Evolutionary conservation across 2,797 vertebrate genomes (phyloP), one percentile per base, ranked within the genome.

Genomic region (Peromyscus melanophrys): DNA sequence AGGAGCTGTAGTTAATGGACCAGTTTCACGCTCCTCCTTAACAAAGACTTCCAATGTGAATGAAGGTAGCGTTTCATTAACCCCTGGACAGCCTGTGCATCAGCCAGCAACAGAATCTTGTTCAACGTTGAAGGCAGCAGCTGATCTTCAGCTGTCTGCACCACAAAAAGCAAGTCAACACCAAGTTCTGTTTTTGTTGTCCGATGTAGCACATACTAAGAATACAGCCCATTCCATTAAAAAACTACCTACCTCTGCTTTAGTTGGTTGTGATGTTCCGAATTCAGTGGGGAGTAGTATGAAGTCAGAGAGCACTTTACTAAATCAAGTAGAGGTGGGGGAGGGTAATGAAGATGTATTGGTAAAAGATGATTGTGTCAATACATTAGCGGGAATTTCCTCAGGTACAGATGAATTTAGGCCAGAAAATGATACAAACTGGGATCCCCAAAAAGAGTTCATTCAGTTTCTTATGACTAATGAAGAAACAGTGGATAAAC

Each of bases 1-100:
- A 99, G 99, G 99, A 99, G 98, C 99, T 99, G 99, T 99, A 99
- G 99, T 99, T 99, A 99, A 99, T 99, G 99, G 99, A 99, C 99
- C 99, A 99, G 99, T 99, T 99, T 99, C 99, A 99, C 99, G 99
- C 99, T 99, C 99, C 99, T 98, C 99, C 99, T 99, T 99, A 99
- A 98, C 99, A 98, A 99, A 99, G 98, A 99, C 99, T 99, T 99
- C 99, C 98, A 99, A 96, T 99, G 99, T 99, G 99, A 99, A 99
- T 99, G 99, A 99, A 99, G 98, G 99, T 99, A 98, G 98, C 93
- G 96, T 99, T 99, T 99, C 99, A 94, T 98, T 99, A 99, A 98
- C 99, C 98, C 98, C 98, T 99, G 99, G 99, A 99, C 99, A 99
- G 98, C 98, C 99, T 97, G 98, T 98, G 98, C 99, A 98, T 98